A percentile compares a stretch with the other conserved stretches of the same genome.
Conservation (phyloP, 35 echinoderm and acorn worm species). For the Diadema setosum region DNA sequence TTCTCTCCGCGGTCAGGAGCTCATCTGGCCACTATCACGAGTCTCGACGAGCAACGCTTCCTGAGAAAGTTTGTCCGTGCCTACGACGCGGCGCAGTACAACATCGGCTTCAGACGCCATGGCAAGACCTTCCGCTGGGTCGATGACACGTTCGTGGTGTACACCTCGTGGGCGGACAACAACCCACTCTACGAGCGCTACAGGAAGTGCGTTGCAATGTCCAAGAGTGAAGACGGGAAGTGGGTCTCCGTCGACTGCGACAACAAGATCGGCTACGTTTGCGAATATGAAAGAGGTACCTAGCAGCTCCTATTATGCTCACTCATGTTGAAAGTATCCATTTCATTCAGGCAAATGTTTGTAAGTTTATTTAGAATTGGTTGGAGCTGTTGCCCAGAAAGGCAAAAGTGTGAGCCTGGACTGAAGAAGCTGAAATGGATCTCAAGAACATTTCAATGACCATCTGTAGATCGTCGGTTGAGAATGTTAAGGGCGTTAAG, state of each 20-base stretch:
- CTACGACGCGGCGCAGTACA: slow-evolving; percentile 22
- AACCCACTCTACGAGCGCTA: slow-evolving; percentile 23
- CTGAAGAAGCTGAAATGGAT: too few species aligned
- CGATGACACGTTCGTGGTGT: slow-evolving; percentile 38
- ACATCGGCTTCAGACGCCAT: slow-evolving; percentile 63
- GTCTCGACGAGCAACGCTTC: slow-evolving; percentile 60
- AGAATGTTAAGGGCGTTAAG: too few species aligned
- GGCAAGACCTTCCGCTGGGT: slow-evolving; percentile 42
- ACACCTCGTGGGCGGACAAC: slow-evolving; percentile 43
- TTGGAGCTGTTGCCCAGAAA: too few species aligned
- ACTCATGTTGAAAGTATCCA: too few species aligned
- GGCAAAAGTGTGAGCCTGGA: too few species aligned
- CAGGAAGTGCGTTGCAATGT: slow-evolving; percentile 51
- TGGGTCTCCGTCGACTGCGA: slow-evolving; percentile 68
- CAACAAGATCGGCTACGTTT: slow-evolving; percentile 42
- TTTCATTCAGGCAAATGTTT: too few species aligned
- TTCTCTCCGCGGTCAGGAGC: slow-evolving; percentile 59
- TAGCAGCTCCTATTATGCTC: too few species aligned
- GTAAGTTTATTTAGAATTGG: too few species aligned
- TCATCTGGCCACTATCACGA: slow-evolving; percentile 51
- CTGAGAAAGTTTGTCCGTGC: slow-evolving; percentile 41
- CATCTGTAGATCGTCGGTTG: too few species aligned
- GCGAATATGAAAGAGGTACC: slow-evolving; percentile 88
- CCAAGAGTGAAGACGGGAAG: slow-evolving; percentile 41
- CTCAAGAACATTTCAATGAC: too few species aligned